Percentiles rank a stretch among this genome's conserved stretches.
Evolutionary conservation across 2,113 vertebrate genomes (phyloP).

Genomic region (Telmatochromis sp.): DNA sequence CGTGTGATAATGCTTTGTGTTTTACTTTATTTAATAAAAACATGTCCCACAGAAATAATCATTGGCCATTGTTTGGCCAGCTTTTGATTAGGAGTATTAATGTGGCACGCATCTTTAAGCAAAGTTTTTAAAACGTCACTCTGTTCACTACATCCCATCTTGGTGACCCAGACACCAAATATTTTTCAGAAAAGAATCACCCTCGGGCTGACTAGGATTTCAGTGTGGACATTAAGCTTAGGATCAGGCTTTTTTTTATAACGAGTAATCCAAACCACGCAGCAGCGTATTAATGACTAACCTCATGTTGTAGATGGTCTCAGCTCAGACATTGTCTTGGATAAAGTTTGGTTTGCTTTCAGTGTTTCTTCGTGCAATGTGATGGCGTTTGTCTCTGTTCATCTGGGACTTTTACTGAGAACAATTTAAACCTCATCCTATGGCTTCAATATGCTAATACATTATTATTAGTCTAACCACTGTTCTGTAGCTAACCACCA

Average conservation of each 20-base stretch:
- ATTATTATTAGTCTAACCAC: background rate
- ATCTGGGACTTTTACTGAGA: background rate
- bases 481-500: background rate
- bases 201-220: background rate
- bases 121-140: background rate
- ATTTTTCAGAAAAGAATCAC: background rate
- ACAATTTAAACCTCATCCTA: background rate
- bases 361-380: background rate
- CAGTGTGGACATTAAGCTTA: background rate
- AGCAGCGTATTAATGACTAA: background rate
- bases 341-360: background rate
- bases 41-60: background rate
- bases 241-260: background rate
- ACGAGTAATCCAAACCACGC: background rate
- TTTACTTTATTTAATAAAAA: background rate
- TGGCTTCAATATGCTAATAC: background rate
- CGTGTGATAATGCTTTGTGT: background rate
- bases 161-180: background rate
- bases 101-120: background rate
- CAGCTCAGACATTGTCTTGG: background rate
- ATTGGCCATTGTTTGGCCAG: background rate
- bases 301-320: background rate
- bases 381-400: background rate
- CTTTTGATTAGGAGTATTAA: background rate
- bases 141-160: background rate